Conservation (phyloP, 1,140 invertebrate species). For the Arctopsyche grandis region DNA sequence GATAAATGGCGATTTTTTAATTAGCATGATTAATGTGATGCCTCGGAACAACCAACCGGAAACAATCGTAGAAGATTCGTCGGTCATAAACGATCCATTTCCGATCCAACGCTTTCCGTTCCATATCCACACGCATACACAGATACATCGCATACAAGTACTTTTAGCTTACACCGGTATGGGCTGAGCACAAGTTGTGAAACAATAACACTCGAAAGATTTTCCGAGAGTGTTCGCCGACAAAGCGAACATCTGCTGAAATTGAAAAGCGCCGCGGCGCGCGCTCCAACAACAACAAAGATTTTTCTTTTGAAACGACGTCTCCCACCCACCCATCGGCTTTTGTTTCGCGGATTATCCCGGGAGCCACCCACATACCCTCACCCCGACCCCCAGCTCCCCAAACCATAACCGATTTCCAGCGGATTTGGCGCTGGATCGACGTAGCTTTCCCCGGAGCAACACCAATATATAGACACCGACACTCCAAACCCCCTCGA, state of each 20-base stretch:
- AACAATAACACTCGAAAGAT: conserved; percentile 33
- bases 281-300: conserved; percentile 38
- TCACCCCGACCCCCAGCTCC: neutral
- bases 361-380: conserved; percentile 10
- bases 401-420: conserved; percentile 37
- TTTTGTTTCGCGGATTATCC: conserved; percentile 53
- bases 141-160: neutral
- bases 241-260: conserved; percentile 42
- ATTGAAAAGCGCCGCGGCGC: conserved; percentile 33
- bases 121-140: neutral
- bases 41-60: neutral
- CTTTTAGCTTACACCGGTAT: neutral
- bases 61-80: conserved; percentile 5
- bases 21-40: neutral
- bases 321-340: conserved; percentile 28
- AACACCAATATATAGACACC: conserved; percentile 39
- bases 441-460: conserved; percentile 35
- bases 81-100: neutral
- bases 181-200: neutral
- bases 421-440: conserved; percentile 35
- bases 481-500: conserved; percentile 5
- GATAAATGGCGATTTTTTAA: neutral
- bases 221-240: conserved; percentile 29
- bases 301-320: conserved; percentile 52
- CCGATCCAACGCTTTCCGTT: no score